Base-by-base conservation (phyloP, 2,113 vertebrate genomes). In the Phyllopteryx taeniolatus region DNA sequence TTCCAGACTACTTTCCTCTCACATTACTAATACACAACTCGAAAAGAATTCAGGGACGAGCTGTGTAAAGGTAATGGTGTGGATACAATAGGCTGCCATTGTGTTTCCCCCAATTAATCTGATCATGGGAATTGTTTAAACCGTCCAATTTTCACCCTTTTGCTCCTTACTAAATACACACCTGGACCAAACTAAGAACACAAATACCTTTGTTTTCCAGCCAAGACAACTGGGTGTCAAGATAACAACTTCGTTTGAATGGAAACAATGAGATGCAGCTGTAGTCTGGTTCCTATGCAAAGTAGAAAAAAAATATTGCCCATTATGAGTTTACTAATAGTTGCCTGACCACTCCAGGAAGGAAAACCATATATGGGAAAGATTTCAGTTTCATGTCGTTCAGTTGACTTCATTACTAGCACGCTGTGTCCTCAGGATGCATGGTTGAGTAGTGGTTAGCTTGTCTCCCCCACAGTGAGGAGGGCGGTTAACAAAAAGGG, bases 21-120 rank as follows among this genome's bases (percentile, higher is more conserved):
- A 78, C 67, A 79, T 83, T 84, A 83, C 87, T 78, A 85, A 84
- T 68, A 84, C 81, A 79, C 74, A 83, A 73, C 79, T 86, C 81
- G 72, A 71, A 85, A 79, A 77, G 65, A 78, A 73, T 69, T 61
- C 61, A 79, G 64, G 57, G 72, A 84, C 78, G 73, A 79, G 72
- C 80, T 79, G 79, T 81, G 81, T 67, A 71, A 75, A 78, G 73
- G 75, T 75, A 85, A 84, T 82, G 80, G 72, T 27, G 54, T 68
- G 56, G 75, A 71, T 70, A 89, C 81, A 87, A 84, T 70, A 75
- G 75, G 76, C 72, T 72, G 70, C 69, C 78, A 85, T 87, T 87
- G 82, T 87, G 57, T 84, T 80, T 63, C 51, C 73, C 78, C 43
- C 54, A 63, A 62, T 75, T 66, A 72, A 73, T 76, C 35, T 57